A percentile compares a stretch with the other conserved stretches of the same genome.
phyloP scores from a whole-genome alignment of 2,113 vertebrate genomes.

The Peromyscus californicus region DNA sequence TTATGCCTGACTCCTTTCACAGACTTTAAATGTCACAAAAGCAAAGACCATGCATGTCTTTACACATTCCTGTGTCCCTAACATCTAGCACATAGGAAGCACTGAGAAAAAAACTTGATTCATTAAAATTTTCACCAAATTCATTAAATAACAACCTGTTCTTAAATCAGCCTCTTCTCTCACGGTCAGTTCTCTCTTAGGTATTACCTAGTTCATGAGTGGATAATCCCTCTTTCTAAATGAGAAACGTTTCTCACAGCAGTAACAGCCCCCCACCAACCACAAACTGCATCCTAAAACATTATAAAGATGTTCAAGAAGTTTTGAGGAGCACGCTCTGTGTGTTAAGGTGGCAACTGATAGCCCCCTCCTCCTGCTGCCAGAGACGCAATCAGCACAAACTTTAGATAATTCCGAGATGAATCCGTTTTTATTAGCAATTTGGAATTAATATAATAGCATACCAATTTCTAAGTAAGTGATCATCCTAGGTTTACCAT shows the following conservation, averaged over 20 bases:
- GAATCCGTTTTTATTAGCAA: conserved; percentile 46
- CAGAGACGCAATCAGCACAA: conserved; percentile 32
- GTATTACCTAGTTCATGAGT: not conserved
- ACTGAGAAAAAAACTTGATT: not conserved
- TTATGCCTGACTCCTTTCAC: not conserved
- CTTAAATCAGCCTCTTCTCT: conserved; percentile 31
- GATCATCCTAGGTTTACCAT: conserved; percentile 60
- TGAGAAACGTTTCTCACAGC: conserved; percentile 60
- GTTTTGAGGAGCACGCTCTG: conserved; percentile 41
- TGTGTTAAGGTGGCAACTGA: conserved; percentile 17
- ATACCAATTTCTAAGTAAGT: conserved; percentile 65
- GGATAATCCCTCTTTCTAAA: not conserved
- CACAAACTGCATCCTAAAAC: conserved; percentile 52
- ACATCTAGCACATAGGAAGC: not conserved
- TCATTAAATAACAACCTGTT: not conserved
- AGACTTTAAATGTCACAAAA: conserved; percentile 49
- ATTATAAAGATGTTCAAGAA: conserved; percentile 46
- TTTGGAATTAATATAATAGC: conserved; percentile 45
- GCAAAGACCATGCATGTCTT: not conserved
- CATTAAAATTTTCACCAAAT: not conserved
- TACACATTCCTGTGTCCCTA: not conserved
- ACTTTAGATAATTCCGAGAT: conserved; percentile 30
- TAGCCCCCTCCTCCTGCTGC: conserved; percentile 19
- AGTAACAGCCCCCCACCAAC: conserved; percentile 34
- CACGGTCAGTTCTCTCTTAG: conserved; percentile 10